These are phyloP conservation scores for Gymnorhina tibicen DNA, from an alignment of 2,113 vertebrate genomes.

Conservation along the genomic window DNA sequence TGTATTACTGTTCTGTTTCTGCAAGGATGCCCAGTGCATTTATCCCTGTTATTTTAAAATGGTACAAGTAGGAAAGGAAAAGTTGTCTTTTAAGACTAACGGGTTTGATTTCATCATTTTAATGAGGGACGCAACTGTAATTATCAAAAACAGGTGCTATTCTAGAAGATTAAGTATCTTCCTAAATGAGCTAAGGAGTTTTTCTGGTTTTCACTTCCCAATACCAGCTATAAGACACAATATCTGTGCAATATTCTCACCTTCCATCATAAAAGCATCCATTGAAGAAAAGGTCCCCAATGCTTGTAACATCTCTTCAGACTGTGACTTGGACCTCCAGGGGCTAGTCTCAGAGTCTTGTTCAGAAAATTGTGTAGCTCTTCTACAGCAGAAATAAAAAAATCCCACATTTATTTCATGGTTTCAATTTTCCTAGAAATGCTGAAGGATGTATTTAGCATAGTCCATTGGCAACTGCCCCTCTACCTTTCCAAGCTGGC, in stretches of 20 bases:
- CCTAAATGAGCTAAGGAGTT: not conserved
- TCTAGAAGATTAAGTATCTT: not conserved
- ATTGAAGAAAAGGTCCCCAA: constrained; percentile 79
- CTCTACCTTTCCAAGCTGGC: constrained; percentile 79
- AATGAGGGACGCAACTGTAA: not conserved
- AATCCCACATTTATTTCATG: not conserved
- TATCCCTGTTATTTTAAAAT: not conserved
- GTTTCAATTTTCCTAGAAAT: not conserved
- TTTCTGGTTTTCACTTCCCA: not conserved
- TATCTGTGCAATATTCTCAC: constrained; percentile 59
- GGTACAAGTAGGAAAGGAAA: not conserved
- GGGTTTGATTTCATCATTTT: not conserved
- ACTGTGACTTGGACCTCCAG: constrained; percentile 73
- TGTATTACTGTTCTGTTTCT: not conserved
- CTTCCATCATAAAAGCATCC: constrained; percentile 84
- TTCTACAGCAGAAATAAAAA: constrained; percentile 40
- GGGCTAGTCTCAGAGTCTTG: constrained; percentile 70
- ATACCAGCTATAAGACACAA: not conserved
- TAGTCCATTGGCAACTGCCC: not conserved
- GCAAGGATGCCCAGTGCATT: not conserved
- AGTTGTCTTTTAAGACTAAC: not conserved
- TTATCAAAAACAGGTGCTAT: not conserved
- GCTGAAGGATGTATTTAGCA: not conserved
- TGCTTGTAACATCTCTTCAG: constrained; percentile 81
- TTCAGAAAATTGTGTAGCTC: constrained; percentile 66